A percentile compares a stretch with the other conserved stretches of the same genome.
phyloP scores from a whole-genome alignment of 2,113 vertebrate genomes.

The Nyctibius bracteatus region DNA sequence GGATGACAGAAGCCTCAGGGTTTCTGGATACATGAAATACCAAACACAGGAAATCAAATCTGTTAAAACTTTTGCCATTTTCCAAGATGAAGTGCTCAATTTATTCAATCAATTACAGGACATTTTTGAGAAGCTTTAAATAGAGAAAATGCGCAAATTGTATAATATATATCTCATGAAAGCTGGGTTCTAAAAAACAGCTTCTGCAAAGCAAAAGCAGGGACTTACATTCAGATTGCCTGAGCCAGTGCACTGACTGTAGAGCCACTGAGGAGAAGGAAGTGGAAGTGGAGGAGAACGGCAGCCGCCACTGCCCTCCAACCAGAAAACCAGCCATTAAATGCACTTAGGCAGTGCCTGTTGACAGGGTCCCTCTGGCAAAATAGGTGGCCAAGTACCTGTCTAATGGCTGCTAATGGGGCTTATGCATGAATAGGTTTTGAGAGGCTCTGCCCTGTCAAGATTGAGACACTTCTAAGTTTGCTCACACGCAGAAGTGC shows the following conservation, averaged over 20 bases:
- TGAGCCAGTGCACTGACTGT: background rate
- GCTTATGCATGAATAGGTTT: background rate
- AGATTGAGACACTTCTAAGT: background rate
- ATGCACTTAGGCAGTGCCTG: background rate
- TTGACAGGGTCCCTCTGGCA: background rate
- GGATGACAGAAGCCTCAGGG: background rate
- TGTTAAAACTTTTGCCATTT: background rate
- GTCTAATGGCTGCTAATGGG: background rate
- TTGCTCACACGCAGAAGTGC: background rate
- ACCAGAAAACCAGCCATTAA: background rate
- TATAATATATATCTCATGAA: fast-evolving
- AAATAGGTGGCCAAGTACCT: background rate
- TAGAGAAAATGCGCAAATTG: fast-evolving
- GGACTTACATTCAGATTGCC: background rate
- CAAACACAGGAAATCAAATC: background rate
- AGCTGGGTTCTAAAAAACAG: background rate
- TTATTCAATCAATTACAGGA: background rate
- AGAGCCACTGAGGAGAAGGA: fast-evolving
- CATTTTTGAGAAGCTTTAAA: background rate
- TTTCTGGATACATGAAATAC: background rate
- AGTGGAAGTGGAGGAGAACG: background rate
- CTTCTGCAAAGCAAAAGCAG: background rate
- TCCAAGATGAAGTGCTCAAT: background rate
- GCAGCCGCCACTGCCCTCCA: fast-evolving
- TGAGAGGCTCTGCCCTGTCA: background rate